Conservation (phyloP, 2,113 vertebrate genomes). For the Vidua macroura region DNA sequence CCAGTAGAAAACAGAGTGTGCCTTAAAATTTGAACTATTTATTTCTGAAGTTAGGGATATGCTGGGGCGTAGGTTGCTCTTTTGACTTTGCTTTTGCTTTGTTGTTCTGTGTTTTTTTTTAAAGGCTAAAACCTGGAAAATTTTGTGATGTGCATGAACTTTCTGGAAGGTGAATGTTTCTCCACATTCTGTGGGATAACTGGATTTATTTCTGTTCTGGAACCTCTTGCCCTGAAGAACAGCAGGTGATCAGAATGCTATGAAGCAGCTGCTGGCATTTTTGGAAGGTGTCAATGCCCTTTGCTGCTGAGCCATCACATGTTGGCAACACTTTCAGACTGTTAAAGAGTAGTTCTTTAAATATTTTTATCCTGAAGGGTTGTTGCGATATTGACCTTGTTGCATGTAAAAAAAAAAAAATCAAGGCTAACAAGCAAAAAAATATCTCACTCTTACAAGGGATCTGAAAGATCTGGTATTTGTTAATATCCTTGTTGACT, state of each 20-base stretch:
- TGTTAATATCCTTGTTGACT: neutral
- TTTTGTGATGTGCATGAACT: neutral
- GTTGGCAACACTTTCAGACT: neutral
- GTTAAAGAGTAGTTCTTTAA: neutral
- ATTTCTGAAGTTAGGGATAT: neutral
- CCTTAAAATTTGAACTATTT: neutral
- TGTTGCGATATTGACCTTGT: neutral
- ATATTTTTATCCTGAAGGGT: neutral
- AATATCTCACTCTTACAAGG: neutral
- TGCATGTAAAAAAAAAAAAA: neutral
- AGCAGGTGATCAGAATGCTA: neutral
- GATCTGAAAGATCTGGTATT: neutral
- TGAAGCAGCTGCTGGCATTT: neutral
- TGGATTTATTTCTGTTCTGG: neutral
- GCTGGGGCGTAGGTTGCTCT: fast-evolving
- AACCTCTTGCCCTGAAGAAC: neutral
- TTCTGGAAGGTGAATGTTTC: neutral
- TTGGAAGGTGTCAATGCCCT: neutral
- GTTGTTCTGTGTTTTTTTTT: neutral
- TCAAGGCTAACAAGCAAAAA: neutral
- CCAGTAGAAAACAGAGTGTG: neutral
- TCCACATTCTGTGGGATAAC: neutral
- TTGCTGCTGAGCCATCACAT: neutral
- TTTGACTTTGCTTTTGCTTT: neutral
- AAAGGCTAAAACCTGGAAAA: neutral